phyloP scores from a whole-genome alignment of 1,140 invertebrate genomes.

The Micrasema minimum region DNA sequence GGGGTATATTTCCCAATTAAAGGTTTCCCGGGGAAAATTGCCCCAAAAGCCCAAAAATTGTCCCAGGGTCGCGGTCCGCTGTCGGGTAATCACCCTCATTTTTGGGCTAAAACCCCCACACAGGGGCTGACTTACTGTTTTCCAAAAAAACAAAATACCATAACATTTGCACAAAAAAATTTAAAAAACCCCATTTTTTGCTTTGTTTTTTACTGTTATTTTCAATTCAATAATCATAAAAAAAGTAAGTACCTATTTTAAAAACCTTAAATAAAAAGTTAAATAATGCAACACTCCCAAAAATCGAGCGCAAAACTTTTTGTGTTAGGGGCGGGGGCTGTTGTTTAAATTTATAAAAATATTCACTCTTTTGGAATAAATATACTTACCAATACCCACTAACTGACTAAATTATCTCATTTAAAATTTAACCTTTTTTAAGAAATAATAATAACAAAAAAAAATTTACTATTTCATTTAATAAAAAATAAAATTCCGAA shows the following conservation, averaged over 20 bases:
- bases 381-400: too few relatives aligned
- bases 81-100: constrained; percentile 15
- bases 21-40: constrained; percentile 49
- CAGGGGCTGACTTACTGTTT: not conserved
- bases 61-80: constrained; percentile 7
- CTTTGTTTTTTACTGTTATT: not conserved
- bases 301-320: too few relatives aligned
- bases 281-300: too few relatives aligned
- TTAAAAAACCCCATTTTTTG: not conserved
- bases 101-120: not conserved
- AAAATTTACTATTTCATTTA: not conserved
- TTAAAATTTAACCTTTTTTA: too few relatives aligned
- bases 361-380: too few relatives aligned
- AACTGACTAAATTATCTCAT: too few relatives aligned
- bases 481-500: not conserved
- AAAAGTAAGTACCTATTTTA: not conserved
- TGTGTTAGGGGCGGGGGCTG: too few relatives aligned
- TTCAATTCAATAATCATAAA: not conserved
- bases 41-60: constrained; percentile 48
- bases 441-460: not conserved
- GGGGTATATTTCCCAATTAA: constrained; percentile 44
- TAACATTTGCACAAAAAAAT: not conserved
- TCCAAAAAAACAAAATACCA: not conserved
- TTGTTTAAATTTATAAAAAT: too few relatives aligned
- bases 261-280: not conserved